Conservation (phyloP, 2,888 invertebrate genomes). For the Cylloceria caligata region DNA sequence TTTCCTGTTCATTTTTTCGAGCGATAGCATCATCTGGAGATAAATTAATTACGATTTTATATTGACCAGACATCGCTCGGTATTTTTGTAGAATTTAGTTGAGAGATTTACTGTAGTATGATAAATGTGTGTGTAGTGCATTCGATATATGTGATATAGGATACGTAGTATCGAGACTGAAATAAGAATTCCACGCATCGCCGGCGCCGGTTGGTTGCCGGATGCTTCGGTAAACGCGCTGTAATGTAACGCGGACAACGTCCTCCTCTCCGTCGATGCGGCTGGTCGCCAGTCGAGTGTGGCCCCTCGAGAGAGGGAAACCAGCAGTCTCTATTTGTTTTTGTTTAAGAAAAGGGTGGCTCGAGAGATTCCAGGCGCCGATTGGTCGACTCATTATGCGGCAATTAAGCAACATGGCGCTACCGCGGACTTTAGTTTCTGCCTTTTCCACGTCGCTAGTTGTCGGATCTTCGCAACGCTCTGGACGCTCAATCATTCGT, state of each 20-base stretch:
- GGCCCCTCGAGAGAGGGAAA: slow-evolving; percentile 50
- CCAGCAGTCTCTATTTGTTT: slow-evolving; percentile 47
- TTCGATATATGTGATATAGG: slow-evolving; percentile 21
- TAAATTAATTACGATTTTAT: slow-evolving; percentile 18
- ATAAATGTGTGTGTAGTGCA: slow-evolving; percentile 5
- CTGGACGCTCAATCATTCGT: not conserved
- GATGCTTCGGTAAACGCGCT: slow-evolving; percentile 47
- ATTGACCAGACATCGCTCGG: too few relatives aligned
- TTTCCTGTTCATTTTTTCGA: too few relatives aligned
- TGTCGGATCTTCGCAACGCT: slow-evolving; percentile 57
- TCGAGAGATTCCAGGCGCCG: slow-evolving; percentile 64
- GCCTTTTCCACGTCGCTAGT: slow-evolving; percentile 73
- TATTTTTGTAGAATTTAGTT: slow-evolving; percentile 5
- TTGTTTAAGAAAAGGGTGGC: slow-evolving; percentile 57
- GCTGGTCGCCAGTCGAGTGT: slow-evolving; percentile 31
- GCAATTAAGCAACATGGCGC: slow-evolving; percentile 78
- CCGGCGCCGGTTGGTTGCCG: slow-evolving; percentile 62
- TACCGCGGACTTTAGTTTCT: slow-evolving; percentile 68
- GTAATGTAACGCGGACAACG: slow-evolving; percentile 43
- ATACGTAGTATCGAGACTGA: slow-evolving; percentile 50
- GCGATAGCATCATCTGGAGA: not conserved
- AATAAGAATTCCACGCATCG: slow-evolving; percentile 58
- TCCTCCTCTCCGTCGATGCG: slow-evolving; percentile 42
- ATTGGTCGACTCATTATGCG: slow-evolving; percentile 73
- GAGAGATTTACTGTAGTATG: slow-evolving; percentile 1